Base-by-base conservation (phyloP, 2,888 invertebrate species). In the Sinotaia quadrata region DNA sequence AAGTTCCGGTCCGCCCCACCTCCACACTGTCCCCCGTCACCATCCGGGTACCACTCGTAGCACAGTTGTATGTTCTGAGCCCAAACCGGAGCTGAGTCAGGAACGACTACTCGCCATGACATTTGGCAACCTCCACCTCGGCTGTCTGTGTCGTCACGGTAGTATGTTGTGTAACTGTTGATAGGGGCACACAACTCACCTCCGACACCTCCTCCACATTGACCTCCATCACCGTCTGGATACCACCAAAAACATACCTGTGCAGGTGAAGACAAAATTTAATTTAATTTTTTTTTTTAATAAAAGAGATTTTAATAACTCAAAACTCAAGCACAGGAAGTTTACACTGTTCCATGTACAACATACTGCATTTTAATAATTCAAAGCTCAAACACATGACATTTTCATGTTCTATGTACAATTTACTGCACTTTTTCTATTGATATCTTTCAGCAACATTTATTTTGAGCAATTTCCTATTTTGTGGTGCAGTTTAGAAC, bases 31-130 rank as follows among this genome's bases (percentile, higher is more conserved):
- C 71, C 73, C 7, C 68, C 73, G 29, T 71, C 69, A 41, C 72
- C 73, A 34, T 75, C 75, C 3, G 75, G 65, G 44, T 69, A 73
- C 75, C 75, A 75, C 24, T 34, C 49, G 65, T 62, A 75, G 44
- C 74, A 75, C 58, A 75, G 62, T 47, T 71, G 47, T 15, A 67
- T 27, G 33, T 37, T 66, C 49, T 56, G 66, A 41, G 70, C 56
- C 74, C 74, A 74, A 12, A 65, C 34, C 2, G 74, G 74, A 4
- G 66, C 66, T 10, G 49, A 34, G 27, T 27, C 27, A 54, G 60
- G 52, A 15, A 74, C 69, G n/a, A 60, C 44, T 12, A 74, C 24
- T 8, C 67, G 61, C 74, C 74, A 74, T 2, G 67, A 65, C 74
- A 72, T 74, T 18, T 36, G 59, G 37, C 69, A 70, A 4, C 74